Base-by-base conservation (phyloP, 2,113 vertebrate genomes). In the Pionites leucogaster region DNA sequence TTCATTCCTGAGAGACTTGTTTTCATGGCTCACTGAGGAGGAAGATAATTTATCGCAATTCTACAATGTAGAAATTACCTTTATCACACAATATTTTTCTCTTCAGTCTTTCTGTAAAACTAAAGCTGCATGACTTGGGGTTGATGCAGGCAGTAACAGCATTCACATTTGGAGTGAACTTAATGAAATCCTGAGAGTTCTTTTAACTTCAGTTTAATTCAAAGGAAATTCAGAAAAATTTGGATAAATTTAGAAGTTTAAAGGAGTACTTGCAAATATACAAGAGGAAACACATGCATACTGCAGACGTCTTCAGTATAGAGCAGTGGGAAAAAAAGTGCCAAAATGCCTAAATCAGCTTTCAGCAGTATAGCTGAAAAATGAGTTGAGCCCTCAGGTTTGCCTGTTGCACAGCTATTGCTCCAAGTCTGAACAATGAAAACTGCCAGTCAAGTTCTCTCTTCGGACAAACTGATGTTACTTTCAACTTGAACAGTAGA, bases 381-480 rank as follows among this genome's bases (percentile, higher is more conserved):
- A 87, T 20, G 20, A 76, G 62, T 60, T 82, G 72, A 82, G 92
- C 86, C 86, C 82, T 93, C 13, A 0, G 86, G 52, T 95, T 96
- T 93, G 33, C 79, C 85, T 93, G 64, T 93, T 96, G 80, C 82
- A 88, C 80, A 81, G 68, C 55, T 75, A 42, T 57, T 90, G n/a
- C 68, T 91, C 79, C 78, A 86, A 74, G 82, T 78, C 50, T 63
- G 68, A 88, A 75, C 60, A 88, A 86, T 82, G 20, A 74, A 78
- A 92, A 64, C 52, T 78, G 92, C 64, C 77, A 92, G 68, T 52
- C 62, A 57, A 13, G 28, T 92, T 72, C 44, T 49, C 9, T 80
- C 71, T 82, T 82, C 78, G 68, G 68, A 18, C 92, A 81, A 80
- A 81, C 41, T 37, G 47, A 84, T 31, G 41, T n/a, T 55, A 46